These are phyloP conservation scores for Reinhardtius hippoglossoides DNA, from an alignment of 2,113 vertebrate species.

Conservation along the genomic window DNA sequence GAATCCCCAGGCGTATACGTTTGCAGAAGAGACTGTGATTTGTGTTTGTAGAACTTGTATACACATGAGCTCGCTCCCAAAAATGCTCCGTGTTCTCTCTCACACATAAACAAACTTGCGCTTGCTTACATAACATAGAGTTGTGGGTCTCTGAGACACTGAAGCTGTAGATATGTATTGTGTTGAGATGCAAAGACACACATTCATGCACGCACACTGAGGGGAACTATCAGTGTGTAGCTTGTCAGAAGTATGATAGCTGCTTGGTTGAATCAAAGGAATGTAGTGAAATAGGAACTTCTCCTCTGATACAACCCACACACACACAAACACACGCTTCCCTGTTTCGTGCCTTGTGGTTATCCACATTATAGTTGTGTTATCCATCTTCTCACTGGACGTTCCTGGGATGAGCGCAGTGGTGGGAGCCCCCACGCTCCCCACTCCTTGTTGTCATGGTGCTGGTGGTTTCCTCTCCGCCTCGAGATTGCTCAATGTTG, in stretches of 20 bases:
- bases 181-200: conserved; percentile 24
- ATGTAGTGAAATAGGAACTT: conserved; percentile 74
- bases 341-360: conserved; percentile 12
- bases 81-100: conserved; percentile 24
- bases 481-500: conserved; percentile 47
- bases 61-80: conserved; percentile 47
- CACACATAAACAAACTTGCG: conserved; percentile 40
- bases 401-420: conserved; percentile 16
- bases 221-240: conserved; percentile 49
- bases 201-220: conserved; percentile 29
- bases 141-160: conserved; percentile 12
- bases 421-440: background rate
- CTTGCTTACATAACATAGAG: conserved; percentile 43
- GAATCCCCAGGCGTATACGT: conserved; percentile 10
- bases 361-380: conserved; percentile 31
- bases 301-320: conserved; percentile 3
- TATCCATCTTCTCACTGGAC: conserved; percentile 24
- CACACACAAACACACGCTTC: background rate
- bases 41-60: conserved; percentile 50
- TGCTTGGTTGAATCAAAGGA: conserved; percentile 72
- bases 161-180: conserved; percentile 2
- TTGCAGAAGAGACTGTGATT: conserved; percentile 26
- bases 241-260: conserved; percentile 64
- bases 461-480: conserved; percentile 57
- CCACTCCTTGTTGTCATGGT: conserved; percentile 52